These are phyloP conservation scores for Tychaedon coryphoeus DNA, from an alignment of 2,113 vertebrate genomes.

Conservation along the genomic window DNA sequence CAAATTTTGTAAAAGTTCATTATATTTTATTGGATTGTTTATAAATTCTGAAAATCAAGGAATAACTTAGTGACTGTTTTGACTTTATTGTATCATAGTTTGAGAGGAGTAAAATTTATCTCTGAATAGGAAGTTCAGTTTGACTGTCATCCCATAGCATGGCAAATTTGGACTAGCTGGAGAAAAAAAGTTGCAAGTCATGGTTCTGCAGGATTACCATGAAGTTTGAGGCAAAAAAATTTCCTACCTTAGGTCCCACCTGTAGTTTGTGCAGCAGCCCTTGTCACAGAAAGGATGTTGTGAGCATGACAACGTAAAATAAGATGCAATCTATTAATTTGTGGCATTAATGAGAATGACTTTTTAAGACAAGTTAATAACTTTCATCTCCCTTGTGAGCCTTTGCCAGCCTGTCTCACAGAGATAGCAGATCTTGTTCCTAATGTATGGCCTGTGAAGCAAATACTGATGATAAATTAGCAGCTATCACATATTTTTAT, in stretches of 20 bases:
- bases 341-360: not conserved
- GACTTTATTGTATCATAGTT: not conserved
- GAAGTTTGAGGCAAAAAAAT: not conserved
- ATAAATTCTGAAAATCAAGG: not conserved
- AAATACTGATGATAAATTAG: not conserved
- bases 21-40: not conserved
- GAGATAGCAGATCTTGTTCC: not conserved
- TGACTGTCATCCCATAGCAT: not conserved
- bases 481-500: not conserved
- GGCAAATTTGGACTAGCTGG: not conserved
- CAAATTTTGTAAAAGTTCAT: not conserved
- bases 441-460: not conserved
- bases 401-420: not conserved
- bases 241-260: not conserved
- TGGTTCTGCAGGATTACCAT: not conserved
- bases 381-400: not conserved
- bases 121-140: not conserved
- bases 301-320: not conserved
- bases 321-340: not conserved
- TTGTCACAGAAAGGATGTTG: not conserved
- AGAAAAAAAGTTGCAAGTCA: not conserved
- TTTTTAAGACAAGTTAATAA: not conserved
- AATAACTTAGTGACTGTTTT: not conserved
- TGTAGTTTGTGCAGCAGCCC: not conserved
- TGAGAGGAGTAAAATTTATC: not conserved